A percentile compares a stretch with the other conserved stretches of the same genome.
phyloP scores from a whole-genome alignment of 53 echinoderm and acorn worm genomes.

The Crossaster papposus region DNA sequence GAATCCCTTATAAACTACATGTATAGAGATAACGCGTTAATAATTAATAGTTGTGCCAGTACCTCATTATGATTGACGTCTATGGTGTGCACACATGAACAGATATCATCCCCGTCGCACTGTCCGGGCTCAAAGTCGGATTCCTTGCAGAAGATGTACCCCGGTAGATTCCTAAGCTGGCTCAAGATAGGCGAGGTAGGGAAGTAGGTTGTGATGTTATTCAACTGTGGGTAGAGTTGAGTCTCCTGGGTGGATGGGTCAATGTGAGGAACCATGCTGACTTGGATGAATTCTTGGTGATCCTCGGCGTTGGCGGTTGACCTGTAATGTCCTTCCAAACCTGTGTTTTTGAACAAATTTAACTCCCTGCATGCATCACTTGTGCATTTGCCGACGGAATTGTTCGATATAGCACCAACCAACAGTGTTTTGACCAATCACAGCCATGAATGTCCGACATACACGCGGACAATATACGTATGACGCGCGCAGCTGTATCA shows the following conservation, averaged over 20 bases:
- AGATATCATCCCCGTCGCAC: neutral
- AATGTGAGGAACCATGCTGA: neutral
- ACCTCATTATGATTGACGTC: neutral
- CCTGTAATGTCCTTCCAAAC: too few relatives aligned
- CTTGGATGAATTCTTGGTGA: neutral
- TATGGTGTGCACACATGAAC: constrained; percentile 36
- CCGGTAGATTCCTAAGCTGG: constrained; percentile 6
- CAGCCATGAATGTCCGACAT: too few relatives aligned
- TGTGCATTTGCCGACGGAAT: too few relatives aligned
- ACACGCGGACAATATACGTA: too few relatives aligned
- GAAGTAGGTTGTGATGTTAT: constrained; percentile 12
- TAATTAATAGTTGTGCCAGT: neutral
- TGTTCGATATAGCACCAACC: too few relatives aligned
- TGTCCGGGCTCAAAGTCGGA: constrained; percentile 4
- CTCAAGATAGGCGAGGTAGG: constrained; percentile 16
- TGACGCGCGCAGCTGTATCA: too few relatives aligned
- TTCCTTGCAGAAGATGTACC: constrained; percentile 5
- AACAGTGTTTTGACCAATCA: too few relatives aligned
- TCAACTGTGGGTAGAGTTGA: neutral
- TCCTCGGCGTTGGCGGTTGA: neutral
- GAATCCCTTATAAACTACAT: too few relatives aligned
- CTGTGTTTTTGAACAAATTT: too few relatives aligned
- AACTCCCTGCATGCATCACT: too few relatives aligned
- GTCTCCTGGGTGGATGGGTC: neutral
- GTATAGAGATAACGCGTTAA: neutral